These are phyloP conservation scores for Macropis europaea DNA, from an alignment of 2,888 invertebrate species.

Conservation along the genomic window DNA sequence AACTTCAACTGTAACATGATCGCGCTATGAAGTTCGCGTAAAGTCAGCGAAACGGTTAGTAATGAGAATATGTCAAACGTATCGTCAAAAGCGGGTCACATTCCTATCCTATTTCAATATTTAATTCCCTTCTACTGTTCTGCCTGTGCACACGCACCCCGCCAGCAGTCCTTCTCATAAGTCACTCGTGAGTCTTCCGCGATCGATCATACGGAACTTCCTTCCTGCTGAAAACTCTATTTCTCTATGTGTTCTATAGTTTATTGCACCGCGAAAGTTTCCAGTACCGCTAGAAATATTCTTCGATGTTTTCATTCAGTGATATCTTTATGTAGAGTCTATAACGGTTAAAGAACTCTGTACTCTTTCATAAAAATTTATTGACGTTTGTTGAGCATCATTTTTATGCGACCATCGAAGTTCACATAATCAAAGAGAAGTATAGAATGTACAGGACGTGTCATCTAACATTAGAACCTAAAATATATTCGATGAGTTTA, in stretches of 20 bases:
- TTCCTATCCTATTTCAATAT: conserved; percentile 46
- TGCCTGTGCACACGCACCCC: background rate
- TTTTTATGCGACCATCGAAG: no score
- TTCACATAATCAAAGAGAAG: no score
- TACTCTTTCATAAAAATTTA: no score
- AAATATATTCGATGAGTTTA: no score
- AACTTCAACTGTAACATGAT: conserved; percentile 27
- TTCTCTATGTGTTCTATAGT: conserved; percentile 12
- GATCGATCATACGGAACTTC: conserved; percentile 44
- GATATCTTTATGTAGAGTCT: no score
- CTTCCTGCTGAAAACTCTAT: conserved; percentile 26
- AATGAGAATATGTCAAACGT: conserved; percentile 46
- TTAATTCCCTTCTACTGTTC: conserved; percentile 8
- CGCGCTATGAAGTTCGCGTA: conserved; percentile 40
- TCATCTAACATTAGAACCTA: no score
- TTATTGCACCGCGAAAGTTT: conserved; percentile 22
- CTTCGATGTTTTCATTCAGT: no score
- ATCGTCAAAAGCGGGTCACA: conserved; percentile 42
- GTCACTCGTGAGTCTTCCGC: conserved; percentile 35
- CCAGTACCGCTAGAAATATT: conserved; percentile 1
- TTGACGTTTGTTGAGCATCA: no score
- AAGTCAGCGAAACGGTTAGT: conserved; percentile 39
- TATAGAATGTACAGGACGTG: no score
- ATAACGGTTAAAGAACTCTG: no score
- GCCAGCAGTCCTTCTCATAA: conserved; percentile 8